These are phyloP conservation scores for Drosophila kuntzei DNA, from an alignment of 2,888 invertebrate genomes.

Conservation along the genomic window DNA sequence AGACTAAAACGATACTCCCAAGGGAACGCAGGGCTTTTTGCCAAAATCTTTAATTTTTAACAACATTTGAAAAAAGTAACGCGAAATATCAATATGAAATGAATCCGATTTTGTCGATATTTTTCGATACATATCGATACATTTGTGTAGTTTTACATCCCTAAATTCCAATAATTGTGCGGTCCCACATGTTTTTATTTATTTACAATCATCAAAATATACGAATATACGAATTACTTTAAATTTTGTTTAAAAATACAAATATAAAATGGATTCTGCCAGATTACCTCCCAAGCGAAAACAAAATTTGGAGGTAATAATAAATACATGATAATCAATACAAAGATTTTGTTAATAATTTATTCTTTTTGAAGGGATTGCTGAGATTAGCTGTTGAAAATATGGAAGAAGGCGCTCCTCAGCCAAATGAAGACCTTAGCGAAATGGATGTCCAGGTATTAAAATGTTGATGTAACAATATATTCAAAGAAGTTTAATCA, in stretches of 20 bases:
- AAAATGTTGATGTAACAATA: no score
- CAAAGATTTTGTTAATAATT: neutral
- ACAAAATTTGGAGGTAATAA: conserved; percentile 46
- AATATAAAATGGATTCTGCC: conserved; percentile 29
- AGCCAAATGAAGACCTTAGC: neutral
- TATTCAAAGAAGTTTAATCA: neutral
- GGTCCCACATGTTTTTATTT: conserved; percentile 29
- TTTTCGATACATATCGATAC: neutral
- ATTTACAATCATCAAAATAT: conserved; percentile 4
- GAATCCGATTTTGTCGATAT: neutral
- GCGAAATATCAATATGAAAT: neutral
- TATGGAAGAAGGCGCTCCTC: conserved; percentile 24
- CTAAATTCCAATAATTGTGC: neutral
- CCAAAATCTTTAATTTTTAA: neutral
- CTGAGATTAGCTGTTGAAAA: conserved; percentile 51
- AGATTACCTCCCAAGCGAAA: conserved; percentile 36
- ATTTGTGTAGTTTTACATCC: neutral
- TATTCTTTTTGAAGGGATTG: conserved; percentile 26
- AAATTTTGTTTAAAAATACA: neutral
- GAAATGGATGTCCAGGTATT: conserved; percentile 1
- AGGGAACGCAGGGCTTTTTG: neutral
- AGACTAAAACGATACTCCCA: no score
- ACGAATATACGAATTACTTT: neutral
- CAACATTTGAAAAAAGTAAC: neutral
- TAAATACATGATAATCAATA: neutral